These are phyloP conservation scores for Hycleus cichorii DNA, from an alignment of 1,140 invertebrate species.

Conservation along the genomic window DNA sequence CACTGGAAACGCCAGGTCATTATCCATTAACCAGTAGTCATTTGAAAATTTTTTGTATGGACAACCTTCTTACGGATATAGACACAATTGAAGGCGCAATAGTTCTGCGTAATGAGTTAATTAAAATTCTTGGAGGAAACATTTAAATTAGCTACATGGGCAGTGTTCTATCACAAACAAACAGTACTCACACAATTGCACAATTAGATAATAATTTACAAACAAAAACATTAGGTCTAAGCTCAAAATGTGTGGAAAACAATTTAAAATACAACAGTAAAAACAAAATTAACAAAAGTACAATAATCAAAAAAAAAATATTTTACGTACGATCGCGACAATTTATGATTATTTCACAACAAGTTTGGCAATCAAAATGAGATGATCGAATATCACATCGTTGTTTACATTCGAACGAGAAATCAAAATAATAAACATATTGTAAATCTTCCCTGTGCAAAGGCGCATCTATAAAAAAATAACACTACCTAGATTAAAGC, in stretches of 20 bases:
- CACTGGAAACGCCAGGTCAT: slow-evolving; percentile 23
- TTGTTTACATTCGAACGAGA: slow-evolving; percentile 23
- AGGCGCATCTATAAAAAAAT: slow-evolving; percentile 18
- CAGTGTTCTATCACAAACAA: neutral
- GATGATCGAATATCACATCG: neutral
- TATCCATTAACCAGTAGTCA: slow-evolving; percentile 29
- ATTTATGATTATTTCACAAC: slow-evolving; percentile 36
- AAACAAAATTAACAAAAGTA: neutral
- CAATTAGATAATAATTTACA: neutral
- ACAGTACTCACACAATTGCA: neutral
- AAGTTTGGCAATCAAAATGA: no score
- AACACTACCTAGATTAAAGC: slow-evolving; percentile 24
- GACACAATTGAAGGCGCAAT: neutral
- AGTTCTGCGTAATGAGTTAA: no score
- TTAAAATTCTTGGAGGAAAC: no score
- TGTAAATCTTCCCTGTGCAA: slow-evolving; percentile 14
- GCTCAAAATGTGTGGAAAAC: neutral
- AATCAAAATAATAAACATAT: neutral
- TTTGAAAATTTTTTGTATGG: no score
- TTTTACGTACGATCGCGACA: slow-evolving; percentile 3
- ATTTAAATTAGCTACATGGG: no score
- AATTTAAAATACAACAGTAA: neutral
- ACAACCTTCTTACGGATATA: no score
- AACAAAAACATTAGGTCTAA: slow-evolving; percentile 5
- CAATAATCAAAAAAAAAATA: neutral